Conservation (phyloP, 2,797 vertebrate species). For the Capromys pilorides region DNA sequence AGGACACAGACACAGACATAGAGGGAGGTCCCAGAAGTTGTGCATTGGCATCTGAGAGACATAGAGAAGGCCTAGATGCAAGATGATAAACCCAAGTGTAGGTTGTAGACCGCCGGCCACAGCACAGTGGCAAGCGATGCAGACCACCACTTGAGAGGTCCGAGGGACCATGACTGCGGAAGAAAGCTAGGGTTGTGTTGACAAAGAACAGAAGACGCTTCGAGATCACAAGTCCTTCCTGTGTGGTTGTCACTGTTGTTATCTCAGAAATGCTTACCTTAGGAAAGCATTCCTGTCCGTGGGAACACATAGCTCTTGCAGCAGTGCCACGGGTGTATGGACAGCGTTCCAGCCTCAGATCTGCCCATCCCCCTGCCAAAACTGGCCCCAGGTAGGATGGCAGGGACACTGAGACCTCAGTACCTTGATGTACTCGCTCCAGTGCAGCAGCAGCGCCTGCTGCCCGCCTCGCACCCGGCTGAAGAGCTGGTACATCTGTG, state of each 20-base stretch:
- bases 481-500: slow-evolving; percentile 89
- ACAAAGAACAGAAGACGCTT: not conserved
- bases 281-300: not conserved
- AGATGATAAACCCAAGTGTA: not conserved
- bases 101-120: not conserved
- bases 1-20: not conserved
- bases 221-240: not conserved
- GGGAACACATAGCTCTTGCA: not conserved
- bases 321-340: not conserved
- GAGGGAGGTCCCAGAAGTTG: not conserved
- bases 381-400: not conserved
- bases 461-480: slow-evolving; percentile 88
- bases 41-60: not conserved
- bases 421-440: slow-evolving; percentile 91
- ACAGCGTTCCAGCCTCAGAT: not conserved
- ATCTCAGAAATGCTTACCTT: not conserved
- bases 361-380: not conserved
- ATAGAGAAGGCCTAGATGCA: not conserved
- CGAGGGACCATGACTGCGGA: not conserved
- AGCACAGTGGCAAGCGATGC: not conserved
- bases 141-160: not conserved
- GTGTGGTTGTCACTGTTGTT: not conserved
- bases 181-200: not conserved
- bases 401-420: not conserved
- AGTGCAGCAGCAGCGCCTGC: slow-evolving; percentile 87